Evolutionary conservation across 2,888 invertebrate genomes (phyloP).

Genomic region (Eumacrocentrus americanus): DNA sequence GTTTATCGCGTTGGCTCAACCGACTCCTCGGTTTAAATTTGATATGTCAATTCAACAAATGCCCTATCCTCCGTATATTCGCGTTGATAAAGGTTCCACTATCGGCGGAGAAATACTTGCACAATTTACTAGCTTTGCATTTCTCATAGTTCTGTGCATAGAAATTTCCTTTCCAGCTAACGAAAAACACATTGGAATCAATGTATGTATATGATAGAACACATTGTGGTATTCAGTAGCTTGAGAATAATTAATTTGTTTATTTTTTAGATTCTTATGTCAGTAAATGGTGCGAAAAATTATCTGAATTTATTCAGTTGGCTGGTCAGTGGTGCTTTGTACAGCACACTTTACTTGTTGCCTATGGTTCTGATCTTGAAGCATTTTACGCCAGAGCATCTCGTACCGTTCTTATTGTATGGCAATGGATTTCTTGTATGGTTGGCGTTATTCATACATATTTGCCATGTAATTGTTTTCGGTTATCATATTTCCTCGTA

Average conservation of each 20-base stretch:
- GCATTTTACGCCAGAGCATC: slow-evolving; percentile 46
- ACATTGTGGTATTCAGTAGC: neutral
- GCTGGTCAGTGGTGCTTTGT: slow-evolving; percentile 50
- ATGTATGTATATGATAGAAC: slow-evolving; percentile 44
- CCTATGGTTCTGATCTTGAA: slow-evolving; percentile 51
- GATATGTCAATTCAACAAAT: slow-evolving; percentile 54
- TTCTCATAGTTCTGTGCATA: slow-evolving; percentile 52
- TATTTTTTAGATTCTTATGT: slow-evolving; percentile 51
- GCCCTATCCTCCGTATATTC: slow-evolving; percentile 54
- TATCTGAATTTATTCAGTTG: slow-evolving; percentile 55
- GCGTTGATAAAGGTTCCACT: slow-evolving; percentile 40
- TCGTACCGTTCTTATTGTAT: slow-evolving; percentile 51
- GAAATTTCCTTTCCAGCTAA: slow-evolving; percentile 52
- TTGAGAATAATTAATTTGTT: neutral
- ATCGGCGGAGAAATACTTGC: slow-evolving; percentile 42
- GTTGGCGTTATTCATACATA: slow-evolving; percentile 49
- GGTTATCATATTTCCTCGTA: slow-evolving; percentile 57
- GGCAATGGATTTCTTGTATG: slow-evolving; percentile 56
- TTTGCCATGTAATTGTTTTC: slow-evolving; percentile 51
- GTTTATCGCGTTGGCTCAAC: slow-evolving; percentile 42
- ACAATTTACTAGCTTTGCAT: slow-evolving; percentile 47
- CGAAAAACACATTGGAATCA: slow-evolving; percentile 57
- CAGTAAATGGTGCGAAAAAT: slow-evolving; percentile 55
- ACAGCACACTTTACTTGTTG: slow-evolving; percentile 47
- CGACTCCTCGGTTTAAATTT: slow-evolving; percentile 13